These are phyloP conservation scores for Lophius americanus DNA, from an alignment of 2,797 vertebrate genomes.

Conservation along the genomic window DNA sequence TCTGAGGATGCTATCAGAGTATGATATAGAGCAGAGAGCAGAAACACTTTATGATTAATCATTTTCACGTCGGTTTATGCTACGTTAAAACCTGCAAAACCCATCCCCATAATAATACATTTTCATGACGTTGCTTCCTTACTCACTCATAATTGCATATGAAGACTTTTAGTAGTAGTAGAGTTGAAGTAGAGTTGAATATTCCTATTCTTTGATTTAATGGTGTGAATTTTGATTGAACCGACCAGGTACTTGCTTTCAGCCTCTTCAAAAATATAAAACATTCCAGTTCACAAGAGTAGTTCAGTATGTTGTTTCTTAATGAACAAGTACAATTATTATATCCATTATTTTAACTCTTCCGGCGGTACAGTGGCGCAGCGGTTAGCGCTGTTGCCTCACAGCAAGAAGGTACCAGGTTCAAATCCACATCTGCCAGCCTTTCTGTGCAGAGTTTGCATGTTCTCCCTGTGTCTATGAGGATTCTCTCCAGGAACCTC, in stretches of 20 bases:
- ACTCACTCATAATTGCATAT: conserved; percentile 3
- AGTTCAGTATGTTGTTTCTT: neutral
- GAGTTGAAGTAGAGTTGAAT: neutral
- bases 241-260: neutral
- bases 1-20: conserved; percentile 32
- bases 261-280: neutral
- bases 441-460: no score
- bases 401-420: no score
- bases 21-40: conserved; percentile 42
- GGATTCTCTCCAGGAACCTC: no score
- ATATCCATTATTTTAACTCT: neutral
- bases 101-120: neutral
- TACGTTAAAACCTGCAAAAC: conserved; percentile 8
- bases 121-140: neutral
- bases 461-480: no score
- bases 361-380: no score
- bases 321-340: neutral
- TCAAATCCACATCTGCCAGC: no score
- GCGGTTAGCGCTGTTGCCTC: no score
- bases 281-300: neutral
- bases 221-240: conserved; percentile 17
- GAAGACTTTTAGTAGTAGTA: neutral
- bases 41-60: conserved; percentile 30
- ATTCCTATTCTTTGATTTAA: conserved; percentile 1
- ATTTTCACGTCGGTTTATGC: conserved; percentile 18